Conservation (phyloP, 1,140 invertebrate genomes). For the Popillia japonica region DNA sequence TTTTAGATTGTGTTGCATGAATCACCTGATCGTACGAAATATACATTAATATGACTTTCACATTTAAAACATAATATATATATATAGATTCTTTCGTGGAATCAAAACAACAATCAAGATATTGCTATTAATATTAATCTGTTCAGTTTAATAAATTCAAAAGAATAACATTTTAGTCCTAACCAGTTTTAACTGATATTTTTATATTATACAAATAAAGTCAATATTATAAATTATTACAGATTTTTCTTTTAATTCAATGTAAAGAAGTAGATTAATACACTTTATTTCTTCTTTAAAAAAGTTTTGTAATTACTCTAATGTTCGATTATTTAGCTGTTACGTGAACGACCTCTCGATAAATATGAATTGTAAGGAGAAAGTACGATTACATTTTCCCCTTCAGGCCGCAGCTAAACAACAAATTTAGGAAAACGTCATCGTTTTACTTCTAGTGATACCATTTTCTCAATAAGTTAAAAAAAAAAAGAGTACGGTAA, state of each 20-base stretch:
- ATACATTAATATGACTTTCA: too few species aligned
- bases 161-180: background rate
- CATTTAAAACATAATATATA: too few species aligned
- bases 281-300: conserved; percentile 5
- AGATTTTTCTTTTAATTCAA: conserved; percentile 7
- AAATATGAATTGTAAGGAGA: background rate
- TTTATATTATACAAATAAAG: background rate
- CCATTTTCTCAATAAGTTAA: background rate
- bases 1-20: too few species aligned
- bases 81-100: too few species aligned
- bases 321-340: background rate
- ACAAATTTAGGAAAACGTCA: background rate
- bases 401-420: background rate
- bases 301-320: background rate
- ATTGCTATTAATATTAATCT: too few species aligned
- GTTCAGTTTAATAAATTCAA: background rate
- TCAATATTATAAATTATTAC: background rate
- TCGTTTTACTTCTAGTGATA: background rate
- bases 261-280: conserved; percentile 31
- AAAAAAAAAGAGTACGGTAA: background rate
- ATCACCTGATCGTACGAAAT: too few species aligned
- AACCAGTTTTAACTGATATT: conserved; percentile 7
- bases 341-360: background rate
- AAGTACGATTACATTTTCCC: background rate
- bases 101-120: too few species aligned